Conservation (phyloP, 2,797 vertebrate genomes). For the Meriones psammophilus region DNA sequence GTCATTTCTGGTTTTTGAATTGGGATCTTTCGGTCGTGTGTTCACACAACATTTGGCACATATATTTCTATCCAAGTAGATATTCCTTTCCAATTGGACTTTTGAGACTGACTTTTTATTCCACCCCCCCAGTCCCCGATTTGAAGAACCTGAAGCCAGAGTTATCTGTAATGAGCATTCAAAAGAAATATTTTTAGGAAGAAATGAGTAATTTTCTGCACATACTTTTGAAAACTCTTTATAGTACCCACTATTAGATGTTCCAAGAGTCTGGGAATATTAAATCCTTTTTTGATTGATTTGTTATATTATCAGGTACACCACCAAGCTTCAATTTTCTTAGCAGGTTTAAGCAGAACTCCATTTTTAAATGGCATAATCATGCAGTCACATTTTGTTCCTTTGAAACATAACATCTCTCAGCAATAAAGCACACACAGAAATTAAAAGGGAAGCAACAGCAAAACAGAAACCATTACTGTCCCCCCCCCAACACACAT, state of each 20-base stretch:
- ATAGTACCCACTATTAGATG: constrained; percentile 25
- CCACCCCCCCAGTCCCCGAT: not conserved
- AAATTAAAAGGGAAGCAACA: not conserved
- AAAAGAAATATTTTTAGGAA: constrained; percentile 58
- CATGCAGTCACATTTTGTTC: constrained; percentile 69
- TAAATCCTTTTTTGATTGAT: constrained; percentile 73
- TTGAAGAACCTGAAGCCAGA: constrained; percentile 27
- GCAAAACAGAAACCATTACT: not conserved
- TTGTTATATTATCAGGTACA: constrained; percentile 73
- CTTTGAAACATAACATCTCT: constrained; percentile 56
- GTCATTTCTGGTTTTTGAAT: not conserved
- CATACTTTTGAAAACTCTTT: constrained; percentile 56
- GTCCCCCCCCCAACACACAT: too few relatives aligned
- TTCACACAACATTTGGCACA: not conserved
- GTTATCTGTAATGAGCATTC: not conserved
- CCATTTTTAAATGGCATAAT: constrained; percentile 66
- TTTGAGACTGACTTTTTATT: not conserved
- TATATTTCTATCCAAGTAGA: not conserved
- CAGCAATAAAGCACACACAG: constrained; percentile 29
- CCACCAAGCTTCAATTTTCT: constrained; percentile 71
- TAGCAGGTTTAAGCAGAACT: constrained; percentile 64
- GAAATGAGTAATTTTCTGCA: constrained; percentile 56
- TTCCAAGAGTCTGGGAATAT: constrained; percentile 49
- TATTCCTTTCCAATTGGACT: not conserved
- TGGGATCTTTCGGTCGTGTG: not conserved